Evolutionary conservation across 35 echinoderm and acorn worm species (phyloP).

Genomic region (Strongylocentrotus purpuratus): DNA sequence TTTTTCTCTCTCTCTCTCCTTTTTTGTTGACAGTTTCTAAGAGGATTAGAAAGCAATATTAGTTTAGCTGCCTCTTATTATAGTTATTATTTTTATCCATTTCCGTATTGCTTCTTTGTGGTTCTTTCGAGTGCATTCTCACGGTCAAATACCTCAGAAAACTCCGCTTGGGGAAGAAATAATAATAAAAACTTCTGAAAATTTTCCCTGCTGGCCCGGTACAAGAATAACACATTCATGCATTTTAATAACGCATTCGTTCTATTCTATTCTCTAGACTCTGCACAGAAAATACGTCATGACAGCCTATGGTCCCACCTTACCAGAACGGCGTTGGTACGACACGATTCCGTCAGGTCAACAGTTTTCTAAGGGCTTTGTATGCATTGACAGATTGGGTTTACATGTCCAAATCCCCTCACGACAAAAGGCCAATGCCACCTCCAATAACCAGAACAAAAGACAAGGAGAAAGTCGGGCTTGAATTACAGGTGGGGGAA

Average conservation of each 20-base stretch:
- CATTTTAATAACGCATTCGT: background rate
- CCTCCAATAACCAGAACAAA: constrained; percentile 24
- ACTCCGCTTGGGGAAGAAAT: background rate
- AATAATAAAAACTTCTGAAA: background rate
- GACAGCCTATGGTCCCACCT: background rate
- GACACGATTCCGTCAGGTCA: background rate
- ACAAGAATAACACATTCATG: background rate
- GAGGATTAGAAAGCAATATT: too few relatives aligned
- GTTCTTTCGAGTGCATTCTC: background rate
- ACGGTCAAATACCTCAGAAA: background rate
- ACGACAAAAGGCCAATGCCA: constrained; percentile 40
- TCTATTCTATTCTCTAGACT: background rate
- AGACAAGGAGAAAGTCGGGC: background rate
- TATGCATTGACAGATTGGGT: constrained; percentile 1
- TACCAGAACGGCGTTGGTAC: background rate
- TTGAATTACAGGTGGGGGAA: constrained; percentile 8
- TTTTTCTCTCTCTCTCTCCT: background rate
- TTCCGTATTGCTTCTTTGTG: too few relatives aligned
- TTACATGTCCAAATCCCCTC: background rate
- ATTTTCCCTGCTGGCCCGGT: background rate
- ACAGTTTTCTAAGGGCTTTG: constrained; percentile 15
- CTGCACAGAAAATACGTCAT: background rate
- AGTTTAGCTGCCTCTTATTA: too few relatives aligned
- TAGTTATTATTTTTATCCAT: too few relatives aligned
- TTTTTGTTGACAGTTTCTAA: too few relatives aligned